Conservation (phyloP, 2,888 invertebrate genomes). For the Zhuqinia jingwanae region DNA sequence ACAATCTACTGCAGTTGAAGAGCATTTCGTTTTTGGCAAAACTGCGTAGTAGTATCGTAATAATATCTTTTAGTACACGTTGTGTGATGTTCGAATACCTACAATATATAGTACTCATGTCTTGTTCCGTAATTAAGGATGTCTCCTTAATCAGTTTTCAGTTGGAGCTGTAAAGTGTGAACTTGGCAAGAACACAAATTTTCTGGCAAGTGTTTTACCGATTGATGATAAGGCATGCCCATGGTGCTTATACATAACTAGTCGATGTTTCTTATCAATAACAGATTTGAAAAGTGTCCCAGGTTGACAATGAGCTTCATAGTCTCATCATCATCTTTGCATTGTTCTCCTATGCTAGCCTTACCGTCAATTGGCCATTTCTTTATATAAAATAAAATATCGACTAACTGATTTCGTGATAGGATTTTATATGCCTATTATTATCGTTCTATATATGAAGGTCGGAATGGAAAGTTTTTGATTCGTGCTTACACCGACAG, state of each 20-base stretch:
- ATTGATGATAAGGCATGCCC: neutral
- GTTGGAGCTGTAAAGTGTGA: neutral
- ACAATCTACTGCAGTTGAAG: too few relatives aligned
- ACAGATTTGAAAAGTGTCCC: constrained; percentile 14
- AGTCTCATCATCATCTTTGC: neutral
- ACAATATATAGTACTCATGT: too few relatives aligned
- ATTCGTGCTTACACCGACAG: neutral
- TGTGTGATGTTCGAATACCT: too few relatives aligned
- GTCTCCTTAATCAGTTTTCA: constrained; percentile 42
- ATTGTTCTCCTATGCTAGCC: neutral
- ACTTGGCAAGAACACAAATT: constrained; percentile 11
- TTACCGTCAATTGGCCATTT: constrained; percentile 5
- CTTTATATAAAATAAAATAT: neutral
- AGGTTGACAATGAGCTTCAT: constrained; percentile 21
- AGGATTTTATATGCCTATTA: neutral
- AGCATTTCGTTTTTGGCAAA: neutral
- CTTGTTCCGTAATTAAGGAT: too few relatives aligned
- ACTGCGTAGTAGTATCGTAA: too few relatives aligned
- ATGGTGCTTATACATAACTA: neutral
- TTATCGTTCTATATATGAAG: neutral
- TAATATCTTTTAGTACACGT: too few relatives aligned
- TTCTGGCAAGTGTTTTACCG: constrained; percentile 29
- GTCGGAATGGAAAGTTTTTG: neutral
- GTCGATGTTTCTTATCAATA: neutral
- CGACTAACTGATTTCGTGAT: too few relatives aligned